Conservation (phyloP, 2,888 invertebrate genomes). For the Yponomeuta cagnagella region DNA sequence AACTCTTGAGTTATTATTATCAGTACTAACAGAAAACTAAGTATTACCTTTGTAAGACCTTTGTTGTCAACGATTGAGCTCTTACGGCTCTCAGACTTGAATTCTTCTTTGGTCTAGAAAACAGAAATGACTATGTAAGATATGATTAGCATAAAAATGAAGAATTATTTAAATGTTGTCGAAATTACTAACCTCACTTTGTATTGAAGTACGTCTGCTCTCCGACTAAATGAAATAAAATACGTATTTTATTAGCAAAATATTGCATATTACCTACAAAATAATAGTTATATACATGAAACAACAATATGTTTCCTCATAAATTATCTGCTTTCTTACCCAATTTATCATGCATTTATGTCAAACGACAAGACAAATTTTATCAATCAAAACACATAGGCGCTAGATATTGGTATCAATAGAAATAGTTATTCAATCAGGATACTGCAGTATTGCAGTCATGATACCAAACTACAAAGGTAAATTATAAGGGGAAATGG, state of each 20-base stretch:
- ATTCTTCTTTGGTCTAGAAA: slow-evolving; percentile 43
- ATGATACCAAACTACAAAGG: slow-evolving; percentile 8
- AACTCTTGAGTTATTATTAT: no score
- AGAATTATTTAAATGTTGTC: neutral
- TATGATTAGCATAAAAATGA: slow-evolving; percentile 3
- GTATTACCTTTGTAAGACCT: slow-evolving; percentile 49
- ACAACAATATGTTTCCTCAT: neutral
- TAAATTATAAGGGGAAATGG: slow-evolving; percentile 2
- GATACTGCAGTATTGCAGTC: neutral
- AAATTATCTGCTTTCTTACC: neutral
- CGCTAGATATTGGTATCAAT: no score
- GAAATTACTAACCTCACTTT: slow-evolving; percentile 55
- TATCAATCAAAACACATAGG: no score
- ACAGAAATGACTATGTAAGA: slow-evolving; percentile 17
- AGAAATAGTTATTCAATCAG: no score
- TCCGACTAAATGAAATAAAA: slow-evolving; percentile 40
- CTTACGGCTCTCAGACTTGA: slow-evolving; percentile 54
- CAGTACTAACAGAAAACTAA: neutral
- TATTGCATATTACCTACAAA: neutral
- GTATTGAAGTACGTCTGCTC: slow-evolving; percentile 59
- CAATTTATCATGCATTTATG: neutral
- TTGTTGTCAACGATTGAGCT: slow-evolving; percentile 62
- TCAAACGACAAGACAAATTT: neutral
- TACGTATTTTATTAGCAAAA: slow-evolving; percentile 17
- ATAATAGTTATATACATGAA: neutral